A percentile compares a stretch with the other conserved stretches of the same genome.
phyloP scores from a whole-genome alignment of 23 tunicate species.

The Diplosoma virens region DNA sequence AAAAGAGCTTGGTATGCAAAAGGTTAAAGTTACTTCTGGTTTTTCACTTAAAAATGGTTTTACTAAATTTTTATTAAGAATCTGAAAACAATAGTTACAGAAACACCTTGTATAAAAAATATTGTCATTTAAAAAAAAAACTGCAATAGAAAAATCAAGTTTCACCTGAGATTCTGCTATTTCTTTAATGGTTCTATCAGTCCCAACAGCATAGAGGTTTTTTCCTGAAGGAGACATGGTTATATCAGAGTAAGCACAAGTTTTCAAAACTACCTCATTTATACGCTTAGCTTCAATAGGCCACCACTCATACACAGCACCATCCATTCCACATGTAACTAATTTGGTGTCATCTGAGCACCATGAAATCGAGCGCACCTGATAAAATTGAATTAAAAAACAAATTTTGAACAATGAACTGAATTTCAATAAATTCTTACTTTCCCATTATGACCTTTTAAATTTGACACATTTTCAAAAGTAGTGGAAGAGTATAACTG shows the following conservation, averaged over 20 bases:
- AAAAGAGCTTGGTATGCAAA: too few relatives aligned
- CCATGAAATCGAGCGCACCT: slow-evolving; percentile 91
- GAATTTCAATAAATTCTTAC: slow-evolving; percentile 27
- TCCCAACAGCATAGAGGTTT: slow-evolving; percentile 85
- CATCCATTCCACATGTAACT: slow-evolving; percentile 96
- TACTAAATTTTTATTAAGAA: too few relatives aligned
- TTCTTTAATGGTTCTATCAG: slow-evolving; percentile 87
- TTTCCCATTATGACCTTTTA: slow-evolving; percentile 98
- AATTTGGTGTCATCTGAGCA: slow-evolving; percentile 94
- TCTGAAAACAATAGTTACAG: too few relatives aligned
- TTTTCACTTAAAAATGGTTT: too few relatives aligned
- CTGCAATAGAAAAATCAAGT: too few relatives aligned
- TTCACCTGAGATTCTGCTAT: slow-evolving; percentile 90
- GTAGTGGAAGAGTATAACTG: slow-evolving; percentile 88
- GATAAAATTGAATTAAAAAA: background rate
- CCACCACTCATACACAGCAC: slow-evolving; percentile 99
- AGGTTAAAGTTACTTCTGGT: too few relatives aligned
- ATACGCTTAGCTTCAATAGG: slow-evolving; percentile 76
- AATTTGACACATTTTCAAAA: slow-evolving; percentile 84
- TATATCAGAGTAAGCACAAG: slow-evolving; percentile 84
- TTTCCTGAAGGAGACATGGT: slow-evolving; percentile 83
- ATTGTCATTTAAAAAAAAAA: too few relatives aligned
- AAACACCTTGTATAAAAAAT: too few relatives aligned
- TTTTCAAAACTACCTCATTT: slow-evolving; percentile 85
- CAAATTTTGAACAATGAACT: background rate